These are phyloP conservation scores for Nibea albiflora DNA, from an alignment of 2,113 vertebrate genomes.

Conservation along the genomic window DNA sequence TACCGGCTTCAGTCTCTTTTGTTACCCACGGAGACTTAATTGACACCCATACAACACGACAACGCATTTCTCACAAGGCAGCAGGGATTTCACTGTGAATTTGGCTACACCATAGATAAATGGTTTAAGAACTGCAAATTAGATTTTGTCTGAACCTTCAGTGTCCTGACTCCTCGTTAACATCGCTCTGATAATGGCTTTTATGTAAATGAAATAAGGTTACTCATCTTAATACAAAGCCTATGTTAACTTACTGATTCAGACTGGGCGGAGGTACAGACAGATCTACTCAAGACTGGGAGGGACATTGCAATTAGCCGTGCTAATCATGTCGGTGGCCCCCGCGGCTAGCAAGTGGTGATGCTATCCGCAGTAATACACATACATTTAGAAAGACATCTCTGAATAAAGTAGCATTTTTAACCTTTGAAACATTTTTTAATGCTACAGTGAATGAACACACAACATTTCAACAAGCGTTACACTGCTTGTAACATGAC, in stretches of 20 bases:
- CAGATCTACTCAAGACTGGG: conserved; percentile 15
- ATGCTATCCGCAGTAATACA: no score
- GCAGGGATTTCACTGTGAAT: conserved; percentile 26
- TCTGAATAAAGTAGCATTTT: no score
- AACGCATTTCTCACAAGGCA: conserved; percentile 31
- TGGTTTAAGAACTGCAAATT: conserved; percentile 32
- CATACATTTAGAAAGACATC: no score
- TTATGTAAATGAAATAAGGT: conserved; percentile 39
- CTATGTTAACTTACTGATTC: not conserved
- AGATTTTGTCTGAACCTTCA: conserved; percentile 27
- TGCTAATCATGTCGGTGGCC: conserved; percentile 36
- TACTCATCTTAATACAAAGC: conserved; percentile 1
- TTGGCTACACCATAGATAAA: conserved; percentile 14
- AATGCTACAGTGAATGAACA: no score
- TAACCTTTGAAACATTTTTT: not conserved
- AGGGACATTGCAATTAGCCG: conserved; percentile 41
- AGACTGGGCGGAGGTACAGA: conserved; percentile 31
- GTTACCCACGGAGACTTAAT: conserved; percentile 52
- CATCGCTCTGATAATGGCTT: conserved; percentile 41
- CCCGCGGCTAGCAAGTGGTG: not conserved
- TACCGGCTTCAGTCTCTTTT: conserved; percentile 47
- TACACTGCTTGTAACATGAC: not conserved
- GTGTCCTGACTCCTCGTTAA: conserved; percentile 1
- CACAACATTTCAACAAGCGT: not conserved
- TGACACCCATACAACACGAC: conserved; percentile 53